Conservation (phyloP, 2,888 invertebrate genomes). For the Heliconius hortense region DNA sequence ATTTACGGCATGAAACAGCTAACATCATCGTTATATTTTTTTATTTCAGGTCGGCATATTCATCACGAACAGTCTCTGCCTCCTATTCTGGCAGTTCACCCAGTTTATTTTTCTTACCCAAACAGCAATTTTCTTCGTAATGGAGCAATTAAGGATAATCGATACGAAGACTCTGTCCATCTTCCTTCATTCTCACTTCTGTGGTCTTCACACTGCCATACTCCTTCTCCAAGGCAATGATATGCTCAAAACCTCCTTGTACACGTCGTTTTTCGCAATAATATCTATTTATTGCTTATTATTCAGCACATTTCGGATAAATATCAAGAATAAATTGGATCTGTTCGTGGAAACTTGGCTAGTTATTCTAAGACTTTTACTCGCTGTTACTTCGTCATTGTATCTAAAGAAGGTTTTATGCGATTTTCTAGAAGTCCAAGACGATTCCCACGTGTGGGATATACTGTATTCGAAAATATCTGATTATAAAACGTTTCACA, state of each 20-base stretch:
- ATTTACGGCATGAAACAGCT: neutral
- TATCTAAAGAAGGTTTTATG: conserved; percentile 69
- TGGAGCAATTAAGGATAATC: conserved; percentile 83
- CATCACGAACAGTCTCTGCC: conserved; percentile 70
- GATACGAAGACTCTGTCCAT: conserved; percentile 65
- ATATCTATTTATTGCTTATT: conserved; percentile 64
- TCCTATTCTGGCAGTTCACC: conserved; percentile 90
- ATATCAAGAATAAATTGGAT: conserved; percentile 58
- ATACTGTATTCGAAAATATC: conserved; percentile 87
- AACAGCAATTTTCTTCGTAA: conserved; percentile 86
- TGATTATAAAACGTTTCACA: conserved; percentile 85
- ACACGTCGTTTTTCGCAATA: conserved; percentile 70
- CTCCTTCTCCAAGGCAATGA: conserved; percentile 71
- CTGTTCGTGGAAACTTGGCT: conserved; percentile 60
- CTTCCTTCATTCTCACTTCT: conserved; percentile 70
- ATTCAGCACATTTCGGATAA: conserved; percentile 62
- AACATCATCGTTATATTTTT: conserved; percentile 14
- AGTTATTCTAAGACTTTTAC: conserved; percentile 53
- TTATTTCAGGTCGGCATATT: conserved; percentile 68
- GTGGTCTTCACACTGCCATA: conserved; percentile 68
- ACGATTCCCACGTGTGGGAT: conserved; percentile 87
- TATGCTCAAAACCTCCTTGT: conserved; percentile 76
- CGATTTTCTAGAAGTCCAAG: conserved; percentile 63
- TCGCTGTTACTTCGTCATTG: conserved; percentile 55
- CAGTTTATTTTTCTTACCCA: conserved; percentile 92